These are phyloP conservation scores for Heloderma charlesbogerti DNA, from an alignment of 2,113 vertebrate species.

Conservation along the genomic window DNA sequence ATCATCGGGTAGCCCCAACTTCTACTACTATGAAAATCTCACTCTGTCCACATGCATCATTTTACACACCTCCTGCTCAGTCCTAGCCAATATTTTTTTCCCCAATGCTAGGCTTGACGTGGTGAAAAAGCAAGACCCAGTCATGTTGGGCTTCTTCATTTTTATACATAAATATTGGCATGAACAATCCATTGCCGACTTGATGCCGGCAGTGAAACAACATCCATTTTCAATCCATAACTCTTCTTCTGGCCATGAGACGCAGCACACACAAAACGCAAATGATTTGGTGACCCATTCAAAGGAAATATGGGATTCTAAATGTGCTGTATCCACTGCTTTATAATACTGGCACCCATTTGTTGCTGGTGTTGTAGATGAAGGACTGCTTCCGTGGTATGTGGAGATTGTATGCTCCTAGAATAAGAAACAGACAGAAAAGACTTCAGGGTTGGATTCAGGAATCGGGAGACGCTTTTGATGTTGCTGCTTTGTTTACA, in stretches of 20 bases:
- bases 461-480: too few species aligned
- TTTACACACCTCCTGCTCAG: too few species aligned
- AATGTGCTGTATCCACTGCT: background rate
- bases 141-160: background rate
- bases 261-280: fast-evolving
- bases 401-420: conserved; percentile 77
- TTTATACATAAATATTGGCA: background rate
- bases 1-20: background rate
- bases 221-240: background rate
- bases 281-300: fast-evolving
- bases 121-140: background rate
- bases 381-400: conserved; percentile 75
- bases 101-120: background rate
- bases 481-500: background rate
- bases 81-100: background rate
- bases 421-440: background rate
- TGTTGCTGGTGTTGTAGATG: conserved; percentile 73
- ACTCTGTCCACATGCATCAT: background rate
- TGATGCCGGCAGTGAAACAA: background rate
- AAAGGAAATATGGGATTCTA: background rate
- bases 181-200: background rate
- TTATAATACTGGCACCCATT: conserved; percentile 70
- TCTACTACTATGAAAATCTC: background rate
- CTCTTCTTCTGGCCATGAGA: background rate
- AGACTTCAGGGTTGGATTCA: background rate